Conservation (phyloP, 2,888 invertebrate species). For the Drosophila rubida region DNA sequence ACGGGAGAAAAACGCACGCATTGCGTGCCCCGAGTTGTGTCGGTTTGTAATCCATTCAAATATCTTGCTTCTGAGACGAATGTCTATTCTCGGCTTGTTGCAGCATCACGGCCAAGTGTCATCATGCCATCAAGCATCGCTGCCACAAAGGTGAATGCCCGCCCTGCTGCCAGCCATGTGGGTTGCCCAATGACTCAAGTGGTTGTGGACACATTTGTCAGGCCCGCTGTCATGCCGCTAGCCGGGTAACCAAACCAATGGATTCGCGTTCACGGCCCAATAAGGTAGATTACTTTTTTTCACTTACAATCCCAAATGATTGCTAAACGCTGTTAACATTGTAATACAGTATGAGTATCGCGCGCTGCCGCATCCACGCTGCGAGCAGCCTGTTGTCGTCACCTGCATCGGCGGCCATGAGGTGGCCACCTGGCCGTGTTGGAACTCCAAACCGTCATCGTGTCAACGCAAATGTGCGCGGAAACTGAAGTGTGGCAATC, state of each 20-base stretch:
- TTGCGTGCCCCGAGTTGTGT: slow-evolving; percentile 91
- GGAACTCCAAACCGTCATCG: slow-evolving; percentile 89
- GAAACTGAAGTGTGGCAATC: slow-evolving; percentile 91
- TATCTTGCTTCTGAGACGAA: not conserved
- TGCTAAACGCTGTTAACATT: not conserved
- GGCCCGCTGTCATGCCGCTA: slow-evolving; percentile 91
- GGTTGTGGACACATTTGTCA: slow-evolving; percentile 88
- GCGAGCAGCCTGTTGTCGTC: slow-evolving; percentile 89
- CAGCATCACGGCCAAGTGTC: slow-evolving; percentile 92
- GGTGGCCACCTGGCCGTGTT: slow-evolving; percentile 88
- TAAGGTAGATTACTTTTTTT: slow-evolving; percentile 48
- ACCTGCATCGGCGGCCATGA: slow-evolving; percentile 91
- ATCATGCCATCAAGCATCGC: slow-evolving; percentile 91
- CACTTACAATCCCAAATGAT: not conserved
- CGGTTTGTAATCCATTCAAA: slow-evolving; percentile 84
- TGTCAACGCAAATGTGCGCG: slow-evolving; percentile 93
- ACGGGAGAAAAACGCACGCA: slow-evolving; percentile 90
- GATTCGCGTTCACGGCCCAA: slow-evolving; percentile 35
- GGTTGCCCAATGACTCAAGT: slow-evolving; percentile 84
- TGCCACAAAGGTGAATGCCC: slow-evolving; percentile 95
- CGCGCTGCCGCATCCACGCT: slow-evolving; percentile 89
- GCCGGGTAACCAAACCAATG: slow-evolving; percentile 85
- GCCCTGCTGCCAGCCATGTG: slow-evolving; percentile 91
- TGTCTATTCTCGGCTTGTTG: not conserved
- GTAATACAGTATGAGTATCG: slow-evolving; percentile 85